Evolutionary conservation across 2,888 invertebrate genomes (phyloP).

Genomic region (Cremastobaeus sp.): DNA sequence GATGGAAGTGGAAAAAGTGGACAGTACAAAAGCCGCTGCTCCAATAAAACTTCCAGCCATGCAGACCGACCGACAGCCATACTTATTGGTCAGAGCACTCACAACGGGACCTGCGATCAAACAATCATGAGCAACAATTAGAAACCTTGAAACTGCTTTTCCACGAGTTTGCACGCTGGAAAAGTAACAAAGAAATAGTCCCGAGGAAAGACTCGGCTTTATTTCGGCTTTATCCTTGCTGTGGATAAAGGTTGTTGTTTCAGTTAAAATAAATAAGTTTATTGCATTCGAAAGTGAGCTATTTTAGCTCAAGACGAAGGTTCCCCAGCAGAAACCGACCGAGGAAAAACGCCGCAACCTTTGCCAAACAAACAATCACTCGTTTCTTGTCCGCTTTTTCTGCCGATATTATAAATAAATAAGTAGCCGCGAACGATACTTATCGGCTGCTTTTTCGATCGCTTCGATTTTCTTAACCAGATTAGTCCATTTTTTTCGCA

Average conservation of each 20-base stretch:
- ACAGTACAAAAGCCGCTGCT: conserved; percentile 89
- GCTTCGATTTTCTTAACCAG: neutral
- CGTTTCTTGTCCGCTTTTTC: no score
- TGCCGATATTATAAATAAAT: no score
- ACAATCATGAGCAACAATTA: conserved; percentile 2
- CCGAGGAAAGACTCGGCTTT: no score
- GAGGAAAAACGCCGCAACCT: conserved; percentile 30
- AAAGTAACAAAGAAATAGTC: no score
- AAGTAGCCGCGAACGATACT: no score
- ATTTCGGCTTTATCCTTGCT: conserved; percentile 22
- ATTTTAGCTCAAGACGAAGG: conserved; percentile 42
- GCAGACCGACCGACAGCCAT: conserved; percentile 95
- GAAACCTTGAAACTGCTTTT: no score
- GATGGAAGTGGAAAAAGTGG: conserved; percentile 87
- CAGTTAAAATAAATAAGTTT: conserved; percentile 54
- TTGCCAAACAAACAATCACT: conserved; percentile 8
- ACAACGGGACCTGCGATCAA: conserved; percentile 89
- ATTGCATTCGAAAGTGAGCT: conserved; percentile 47
- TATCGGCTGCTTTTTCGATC: no score
- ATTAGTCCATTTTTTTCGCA: neutral
- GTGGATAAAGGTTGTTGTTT: conserved; percentile 46
- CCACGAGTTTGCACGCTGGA: no score
- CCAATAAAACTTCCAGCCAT: conserved; percentile 94
- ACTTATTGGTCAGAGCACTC: conserved; percentile 97
- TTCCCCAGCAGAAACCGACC: conserved; percentile 14